Conservation (phyloP, 2,888 invertebrate species). For the Griposia aprilina region DNA sequence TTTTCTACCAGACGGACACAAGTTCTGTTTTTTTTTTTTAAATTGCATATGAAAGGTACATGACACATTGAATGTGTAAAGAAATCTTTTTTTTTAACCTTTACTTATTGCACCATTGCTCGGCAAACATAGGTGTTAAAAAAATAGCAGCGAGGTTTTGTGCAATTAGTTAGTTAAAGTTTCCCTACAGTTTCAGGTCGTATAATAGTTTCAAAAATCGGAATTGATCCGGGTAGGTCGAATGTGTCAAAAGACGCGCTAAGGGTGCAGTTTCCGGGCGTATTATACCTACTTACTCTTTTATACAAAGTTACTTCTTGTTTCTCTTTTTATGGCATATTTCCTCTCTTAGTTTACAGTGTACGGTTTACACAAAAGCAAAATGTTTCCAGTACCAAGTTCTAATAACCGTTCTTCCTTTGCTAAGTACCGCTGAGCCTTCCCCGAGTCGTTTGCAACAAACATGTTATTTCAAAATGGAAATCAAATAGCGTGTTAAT, state of each 20-base stretch:
- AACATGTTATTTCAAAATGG: conserved; percentile 12
- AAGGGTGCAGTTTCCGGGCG: not conserved
- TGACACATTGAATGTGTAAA: not conserved
- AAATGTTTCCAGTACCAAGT: not conserved
- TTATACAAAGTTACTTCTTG: not conserved
- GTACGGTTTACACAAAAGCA: not conserved
- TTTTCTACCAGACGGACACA: not conserved
- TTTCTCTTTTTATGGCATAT: not conserved
- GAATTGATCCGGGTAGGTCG: not conserved
- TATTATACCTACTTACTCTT: not conserved
- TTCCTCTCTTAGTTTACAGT: not conserved
- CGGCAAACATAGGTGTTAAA: too few relatives aligned
- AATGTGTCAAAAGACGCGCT: not conserved
- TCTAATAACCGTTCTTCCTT: not conserved
- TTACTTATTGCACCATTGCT: too few relatives aligned
- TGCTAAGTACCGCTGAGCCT: not conserved
- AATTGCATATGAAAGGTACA: not conserved
- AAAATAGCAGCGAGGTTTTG: too few relatives aligned
- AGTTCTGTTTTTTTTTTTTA: not conserved
- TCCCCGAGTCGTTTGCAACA: conserved; percentile 10
- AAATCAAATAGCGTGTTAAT: conserved; percentile 11
- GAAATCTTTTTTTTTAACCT: too few relatives aligned
- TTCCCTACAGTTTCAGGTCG: not conserved
- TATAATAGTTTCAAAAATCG: not conserved
- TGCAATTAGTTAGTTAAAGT: too few relatives aligned